Evolutionary conservation across 2,113 vertebrate species (phyloP).

Genomic region (Dasyprocta punctata): DNA sequence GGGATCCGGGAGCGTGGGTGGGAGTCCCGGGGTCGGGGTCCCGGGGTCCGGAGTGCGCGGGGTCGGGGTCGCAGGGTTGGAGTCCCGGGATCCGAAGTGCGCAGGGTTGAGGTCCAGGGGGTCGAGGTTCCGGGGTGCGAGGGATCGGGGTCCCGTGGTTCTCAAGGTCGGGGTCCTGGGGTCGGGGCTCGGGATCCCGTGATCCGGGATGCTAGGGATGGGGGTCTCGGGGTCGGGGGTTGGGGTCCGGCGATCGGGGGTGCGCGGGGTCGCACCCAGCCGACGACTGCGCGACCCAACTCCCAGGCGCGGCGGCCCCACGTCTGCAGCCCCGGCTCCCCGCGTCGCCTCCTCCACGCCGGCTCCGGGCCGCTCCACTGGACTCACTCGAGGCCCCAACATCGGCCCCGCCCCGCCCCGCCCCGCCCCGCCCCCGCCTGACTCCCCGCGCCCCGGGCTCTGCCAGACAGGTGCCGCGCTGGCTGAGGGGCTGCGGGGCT

Average conservation of each 20-base stretch:
- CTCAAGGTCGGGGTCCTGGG: too few relatives aligned
- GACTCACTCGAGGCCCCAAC: slow-evolving; percentile 53
- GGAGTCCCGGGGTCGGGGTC: too few relatives aligned
- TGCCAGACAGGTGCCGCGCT: slow-evolving; percentile 91
- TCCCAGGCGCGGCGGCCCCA: neutral
- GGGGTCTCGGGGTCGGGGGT: too few relatives aligned
- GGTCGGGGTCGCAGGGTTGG: neutral
- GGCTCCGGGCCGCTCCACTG: neutral
- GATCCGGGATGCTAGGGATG: too few relatives aligned
- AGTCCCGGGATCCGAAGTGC: neutral
- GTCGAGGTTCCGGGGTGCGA: neutral
- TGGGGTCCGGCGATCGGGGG: neutral
- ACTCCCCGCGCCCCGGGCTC: slow-evolving; percentile 82
- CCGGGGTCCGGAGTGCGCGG: neutral
- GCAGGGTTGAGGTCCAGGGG: too few relatives aligned
- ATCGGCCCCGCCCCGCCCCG: slow-evolving; percentile 69
- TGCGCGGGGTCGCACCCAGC: neutral
- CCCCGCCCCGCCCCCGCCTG: slow-evolving; percentile 48
- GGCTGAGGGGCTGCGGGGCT: slow-evolving; percentile 81
- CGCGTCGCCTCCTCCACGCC: neutral
- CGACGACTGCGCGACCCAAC: neutral
- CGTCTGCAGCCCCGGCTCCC: too few relatives aligned
- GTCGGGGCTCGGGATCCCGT: too few relatives aligned
- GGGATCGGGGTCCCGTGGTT: too few relatives aligned
- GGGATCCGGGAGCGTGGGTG: too few relatives aligned